phyloP scores from a whole-genome alignment of 2,797 vertebrate species.

The Rostrhamus sociabilis region DNA sequence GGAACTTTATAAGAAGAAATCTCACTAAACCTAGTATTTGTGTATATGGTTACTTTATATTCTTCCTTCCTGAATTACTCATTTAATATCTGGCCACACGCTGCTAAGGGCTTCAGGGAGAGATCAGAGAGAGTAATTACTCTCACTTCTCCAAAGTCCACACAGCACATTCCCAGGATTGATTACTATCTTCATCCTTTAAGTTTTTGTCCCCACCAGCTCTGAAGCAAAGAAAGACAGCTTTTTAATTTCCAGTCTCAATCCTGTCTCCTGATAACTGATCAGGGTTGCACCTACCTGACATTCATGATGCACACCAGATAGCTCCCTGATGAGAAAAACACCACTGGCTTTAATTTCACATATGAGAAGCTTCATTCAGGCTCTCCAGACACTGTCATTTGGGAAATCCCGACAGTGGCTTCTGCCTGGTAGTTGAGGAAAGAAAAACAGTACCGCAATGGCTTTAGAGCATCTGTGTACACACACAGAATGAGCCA shows the following conservation, averaged over 20 bases:
- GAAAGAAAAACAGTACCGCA: not conserved
- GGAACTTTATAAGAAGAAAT: not conserved
- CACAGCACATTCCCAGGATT: not conserved
- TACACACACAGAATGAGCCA: not conserved
- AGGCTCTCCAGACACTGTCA: not conserved
- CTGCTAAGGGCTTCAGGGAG: not conserved
- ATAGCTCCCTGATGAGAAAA: not conserved
- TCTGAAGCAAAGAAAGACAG: not conserved
- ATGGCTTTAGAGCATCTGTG: not conserved
- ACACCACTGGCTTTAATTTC: not conserved
- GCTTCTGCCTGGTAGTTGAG: not conserved
- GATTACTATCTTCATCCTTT: not conserved
- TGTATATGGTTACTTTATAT: not conserved
- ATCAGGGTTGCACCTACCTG: not conserved
- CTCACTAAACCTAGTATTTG: not conserved
- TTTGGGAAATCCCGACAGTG: not conserved
- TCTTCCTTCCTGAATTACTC: not conserved
- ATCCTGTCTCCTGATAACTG: not conserved
- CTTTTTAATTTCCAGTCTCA: not conserved
- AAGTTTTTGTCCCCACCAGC: not conserved
- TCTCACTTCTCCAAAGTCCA: not conserved
- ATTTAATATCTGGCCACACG: not conserved
- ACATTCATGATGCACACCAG: not conserved
- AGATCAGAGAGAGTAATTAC: not conserved
- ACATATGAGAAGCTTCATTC: not conserved